Conservation (phyloP, 2,888 invertebrate genomes). For the Serrognathus titanus region DNA sequence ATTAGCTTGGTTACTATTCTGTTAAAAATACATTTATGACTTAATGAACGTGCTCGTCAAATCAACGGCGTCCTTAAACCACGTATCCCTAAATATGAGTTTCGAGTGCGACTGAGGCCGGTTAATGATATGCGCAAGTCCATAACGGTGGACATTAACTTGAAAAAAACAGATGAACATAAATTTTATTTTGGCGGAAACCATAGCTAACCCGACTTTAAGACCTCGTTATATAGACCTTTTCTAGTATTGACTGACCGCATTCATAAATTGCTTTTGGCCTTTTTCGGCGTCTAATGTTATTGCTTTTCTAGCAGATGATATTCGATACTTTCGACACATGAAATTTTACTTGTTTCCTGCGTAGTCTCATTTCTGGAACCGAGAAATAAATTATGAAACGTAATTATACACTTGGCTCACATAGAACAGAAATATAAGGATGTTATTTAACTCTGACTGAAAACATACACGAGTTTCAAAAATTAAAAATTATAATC, state of each 20-base stretch:
- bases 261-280: conserved; percentile 29
- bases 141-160: conserved; percentile 28
- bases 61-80: too few relatives aligned
- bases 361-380: conserved; percentile 13
- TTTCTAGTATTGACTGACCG: conserved; percentile 29
- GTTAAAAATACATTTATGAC: conserved; percentile 11
- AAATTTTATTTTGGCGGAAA: conserved; percentile 33
- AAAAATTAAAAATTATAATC: too few relatives aligned
- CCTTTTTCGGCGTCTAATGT: conserved; percentile 25
- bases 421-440: too few relatives aligned
- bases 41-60: conserved; percentile 8
- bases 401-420: not conserved
- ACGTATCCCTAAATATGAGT: not conserved
- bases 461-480: too few relatives aligned
- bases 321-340: conserved; percentile 26
- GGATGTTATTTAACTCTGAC: too few relatives aligned
- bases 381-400: conserved; percentile 9
- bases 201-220: conserved; percentile 26
- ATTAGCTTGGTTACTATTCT: conserved; percentile 15
- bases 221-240: conserved; percentile 29
- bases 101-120: conserved; percentile 2
- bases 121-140: conserved; percentile 28
- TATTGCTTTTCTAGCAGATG: conserved; percentile 29
- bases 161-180: conserved; percentile 27
- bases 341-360: conserved; percentile 14